phyloP scores from a whole-genome alignment of 2,797 vertebrate species.

The Aplochiton taeniatus region DNA sequence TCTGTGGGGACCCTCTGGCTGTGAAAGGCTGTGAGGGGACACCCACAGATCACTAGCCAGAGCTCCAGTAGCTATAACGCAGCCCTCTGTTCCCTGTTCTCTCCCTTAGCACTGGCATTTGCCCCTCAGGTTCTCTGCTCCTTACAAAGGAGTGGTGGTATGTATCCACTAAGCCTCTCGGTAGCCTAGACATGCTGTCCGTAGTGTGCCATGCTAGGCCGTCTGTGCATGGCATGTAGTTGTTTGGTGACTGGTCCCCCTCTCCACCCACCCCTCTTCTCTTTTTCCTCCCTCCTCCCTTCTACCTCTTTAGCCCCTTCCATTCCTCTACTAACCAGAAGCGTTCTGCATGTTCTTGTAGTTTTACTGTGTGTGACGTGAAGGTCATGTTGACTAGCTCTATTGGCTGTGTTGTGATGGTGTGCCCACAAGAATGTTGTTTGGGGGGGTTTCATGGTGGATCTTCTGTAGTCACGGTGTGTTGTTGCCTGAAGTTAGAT shows the following conservation, averaged over 20 bases:
- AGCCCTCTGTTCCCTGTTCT: constrained; percentile 58
- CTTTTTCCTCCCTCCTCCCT: constrained; percentile 7
- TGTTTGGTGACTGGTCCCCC: constrained; percentile 42
- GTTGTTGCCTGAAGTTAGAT: not conserved
- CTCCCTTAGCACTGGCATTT: constrained; percentile 89
- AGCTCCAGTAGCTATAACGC: not conserved
- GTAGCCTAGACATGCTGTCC: constrained; percentile 47
- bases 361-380: constrained; percentile 36
- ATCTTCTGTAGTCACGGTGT: not conserved
- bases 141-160: constrained; percentile 95
- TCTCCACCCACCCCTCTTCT: constrained; percentile 26
- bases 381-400: constrained; percentile 20
- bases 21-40: no score
- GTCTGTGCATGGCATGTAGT: constrained; percentile 69
- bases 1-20: no score
- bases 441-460: not conserved
- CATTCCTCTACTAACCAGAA: constrained; percentile 65
- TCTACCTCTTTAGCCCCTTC: constrained; percentile 21
- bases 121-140: constrained; percentile 96
- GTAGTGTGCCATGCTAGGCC: constrained; percentile 39
- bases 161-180: constrained; percentile 71
- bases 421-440: no score
- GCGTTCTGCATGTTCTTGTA: constrained; percentile 62
- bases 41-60: no score
- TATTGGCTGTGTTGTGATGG: not conserved